Evolutionary conservation across 1,140 invertebrate genomes (phyloP).

Genomic region (Drosophila athabasca): DNA sequence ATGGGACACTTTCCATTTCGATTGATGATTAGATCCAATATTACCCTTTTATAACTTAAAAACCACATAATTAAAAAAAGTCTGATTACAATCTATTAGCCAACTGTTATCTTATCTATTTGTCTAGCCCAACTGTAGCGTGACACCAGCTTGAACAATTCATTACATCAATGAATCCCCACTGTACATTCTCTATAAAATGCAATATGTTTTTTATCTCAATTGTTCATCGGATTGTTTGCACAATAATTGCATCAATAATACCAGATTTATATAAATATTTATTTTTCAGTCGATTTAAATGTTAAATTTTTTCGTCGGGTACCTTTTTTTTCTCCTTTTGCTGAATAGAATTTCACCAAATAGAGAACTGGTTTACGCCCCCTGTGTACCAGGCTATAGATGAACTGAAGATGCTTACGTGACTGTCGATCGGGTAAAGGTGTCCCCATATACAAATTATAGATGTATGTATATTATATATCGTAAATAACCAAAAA

Average conservation of each 20-base stretch:
- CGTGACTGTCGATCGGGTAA: constrained; percentile 58
- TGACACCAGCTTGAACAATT: no score
- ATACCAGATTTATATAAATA: constrained; percentile 40
- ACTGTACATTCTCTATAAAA: constrained; percentile 32
- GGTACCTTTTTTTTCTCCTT: constrained; percentile 9
- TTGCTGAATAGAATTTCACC: constrained; percentile 62
- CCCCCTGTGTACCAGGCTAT: no score
- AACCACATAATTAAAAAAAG: no score
- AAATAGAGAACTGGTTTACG: constrained; percentile 70
- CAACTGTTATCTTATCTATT: no score
- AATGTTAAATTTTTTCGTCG: constrained; percentile 64
- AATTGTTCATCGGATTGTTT: constrained; percentile 58
- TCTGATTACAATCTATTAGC: no score
- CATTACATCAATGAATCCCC: no score
- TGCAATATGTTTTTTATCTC: constrained; percentile 50
- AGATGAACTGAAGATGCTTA: constrained; percentile 58
- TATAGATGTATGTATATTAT: constrained; percentile 54
- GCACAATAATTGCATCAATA: constrained; percentile 63
- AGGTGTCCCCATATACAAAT: constrained; percentile 62
- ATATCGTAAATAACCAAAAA: constrained; percentile 59
- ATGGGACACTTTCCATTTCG: no score
- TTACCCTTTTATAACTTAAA: no score
- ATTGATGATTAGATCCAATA: no score
- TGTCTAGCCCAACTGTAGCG: no score
- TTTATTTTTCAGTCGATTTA: constrained; percentile 51